Conservation (phyloP, 1,140 invertebrate species). For the Drosophila neocordata region DNA sequence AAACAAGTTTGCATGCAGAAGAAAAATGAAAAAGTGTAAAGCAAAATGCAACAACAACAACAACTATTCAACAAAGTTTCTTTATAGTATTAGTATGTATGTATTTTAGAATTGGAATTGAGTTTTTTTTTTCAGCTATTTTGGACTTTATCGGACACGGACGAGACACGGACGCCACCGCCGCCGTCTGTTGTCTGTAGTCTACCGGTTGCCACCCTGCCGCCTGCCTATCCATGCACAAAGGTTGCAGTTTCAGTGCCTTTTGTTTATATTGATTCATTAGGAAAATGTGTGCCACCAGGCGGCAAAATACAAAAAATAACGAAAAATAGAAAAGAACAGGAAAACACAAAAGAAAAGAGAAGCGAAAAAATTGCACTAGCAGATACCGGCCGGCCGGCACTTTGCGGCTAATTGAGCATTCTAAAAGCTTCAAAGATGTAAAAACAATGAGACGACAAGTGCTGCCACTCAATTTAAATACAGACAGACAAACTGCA, state of each 20-base stretch:
- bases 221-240: neutral
- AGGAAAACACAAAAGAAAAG: constrained; percentile 25
- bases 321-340: neutral
- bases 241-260: constrained; percentile 27
- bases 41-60: neutral
- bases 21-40: constrained; percentile 1
- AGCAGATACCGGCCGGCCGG: constrained; percentile 46
- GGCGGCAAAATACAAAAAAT: neutral
- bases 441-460: constrained; percentile 41
- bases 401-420: constrained; percentile 69
- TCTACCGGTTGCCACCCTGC: neutral
- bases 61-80: neutral
- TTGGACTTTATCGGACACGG: constrained; percentile 10
- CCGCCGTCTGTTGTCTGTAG: neutral
- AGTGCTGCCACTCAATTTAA: constrained; percentile 74
- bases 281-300: constrained; percentile 44
- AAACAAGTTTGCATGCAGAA: constrained; percentile 44
- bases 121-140: constrained; percentile 8
- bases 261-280: constrained; percentile 68
- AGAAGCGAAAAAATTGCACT: neutral
- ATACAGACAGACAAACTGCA: constrained; percentile 33
- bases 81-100: neutral
- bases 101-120: neutral
- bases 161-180: neutral
- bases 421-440: constrained; percentile 45